phyloP scores from a whole-genome alignment of 2,888 invertebrate species.

The Pristionchus exspectatus region DNA sequence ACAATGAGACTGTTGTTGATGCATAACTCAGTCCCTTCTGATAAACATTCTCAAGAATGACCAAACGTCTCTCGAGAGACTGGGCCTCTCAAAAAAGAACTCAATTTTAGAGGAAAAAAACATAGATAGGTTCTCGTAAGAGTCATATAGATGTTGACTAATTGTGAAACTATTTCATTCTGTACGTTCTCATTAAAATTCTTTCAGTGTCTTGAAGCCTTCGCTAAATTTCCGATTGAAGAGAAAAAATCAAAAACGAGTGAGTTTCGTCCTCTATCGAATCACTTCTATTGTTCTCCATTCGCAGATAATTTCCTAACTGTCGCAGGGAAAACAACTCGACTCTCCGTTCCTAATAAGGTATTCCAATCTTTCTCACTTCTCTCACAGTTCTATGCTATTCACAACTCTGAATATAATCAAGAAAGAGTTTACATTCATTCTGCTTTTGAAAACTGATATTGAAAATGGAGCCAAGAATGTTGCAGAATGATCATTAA shows the following conservation, averaged over 20 bases:
- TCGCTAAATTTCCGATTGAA: slow-evolving; percentile 24
- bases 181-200: not conserved
- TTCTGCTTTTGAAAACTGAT: not conserved
- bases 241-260: slow-evolving; percentile 27
- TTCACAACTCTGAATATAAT: not conserved
- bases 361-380: not conserved
- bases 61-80: not conserved
- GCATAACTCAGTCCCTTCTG: not conserved
- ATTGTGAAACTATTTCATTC: not conserved
- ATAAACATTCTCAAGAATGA: not conserved
- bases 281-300: not conserved
- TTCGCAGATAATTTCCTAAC: slow-evolving; percentile 49
- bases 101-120: not conserved
- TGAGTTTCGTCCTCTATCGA: not conserved
- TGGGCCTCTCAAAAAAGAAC: not conserved
- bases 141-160: not conserved
- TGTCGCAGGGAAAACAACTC: slow-evolving; percentile 34
- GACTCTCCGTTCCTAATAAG: slow-evolving; percentile 34
- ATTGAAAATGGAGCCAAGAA: not conserved
- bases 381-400: not conserved
- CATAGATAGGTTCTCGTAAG: not conserved
- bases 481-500: not conserved
- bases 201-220: slow-evolving; percentile 39
- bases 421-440: not conserved
- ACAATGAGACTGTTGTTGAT: not conserved